phyloP scores from a whole-genome alignment of 2,888 invertebrate species.

The Eubasilissa splendida region DNA sequence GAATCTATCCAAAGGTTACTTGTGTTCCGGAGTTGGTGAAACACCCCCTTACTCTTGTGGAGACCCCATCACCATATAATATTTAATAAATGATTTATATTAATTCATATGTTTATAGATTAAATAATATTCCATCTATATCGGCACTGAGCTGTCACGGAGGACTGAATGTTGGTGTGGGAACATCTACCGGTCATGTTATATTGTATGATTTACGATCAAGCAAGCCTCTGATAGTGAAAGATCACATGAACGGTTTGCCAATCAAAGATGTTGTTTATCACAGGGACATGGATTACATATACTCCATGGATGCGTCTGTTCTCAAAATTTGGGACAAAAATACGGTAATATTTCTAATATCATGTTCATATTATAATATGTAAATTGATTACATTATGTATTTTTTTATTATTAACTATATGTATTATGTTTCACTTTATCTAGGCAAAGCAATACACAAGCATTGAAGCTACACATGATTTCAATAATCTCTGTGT shows the following conservation, averaged over 20 bases:
- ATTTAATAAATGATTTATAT: not conserved
- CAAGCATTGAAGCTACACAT: constrained; percentile 91
- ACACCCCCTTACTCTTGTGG: not conserved
- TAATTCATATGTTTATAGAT: constrained; percentile 66
- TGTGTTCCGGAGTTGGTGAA: no score
- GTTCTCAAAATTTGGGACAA: constrained; percentile 94
- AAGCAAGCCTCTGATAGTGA: constrained; percentile 88
- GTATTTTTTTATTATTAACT: not conserved
- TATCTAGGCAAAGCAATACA: constrained; percentile 89
- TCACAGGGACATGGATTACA: constrained; percentile 83
- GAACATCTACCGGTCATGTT: constrained; percentile 94
- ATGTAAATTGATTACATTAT: not conserved
- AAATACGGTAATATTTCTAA: constrained; percentile 76
- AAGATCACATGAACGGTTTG: constrained; percentile 95
- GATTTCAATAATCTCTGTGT: constrained; percentile 93
- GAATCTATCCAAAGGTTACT: no score
- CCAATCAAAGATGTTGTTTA: constrained; percentile 93
- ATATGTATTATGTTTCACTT: constrained; percentile 24
- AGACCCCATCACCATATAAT: not conserved
- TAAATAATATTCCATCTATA: constrained; percentile 79
- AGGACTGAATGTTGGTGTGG: constrained; percentile 86
- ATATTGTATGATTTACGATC: constrained; percentile 95
- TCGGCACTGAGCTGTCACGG: constrained; percentile 87
- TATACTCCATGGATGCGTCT: constrained; percentile 91
- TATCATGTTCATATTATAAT: not conserved